These are phyloP conservation scores for Dipodomys stephensi DNA, from an alignment of 2,113 vertebrate genomes.

Conservation along the genomic window DNA sequence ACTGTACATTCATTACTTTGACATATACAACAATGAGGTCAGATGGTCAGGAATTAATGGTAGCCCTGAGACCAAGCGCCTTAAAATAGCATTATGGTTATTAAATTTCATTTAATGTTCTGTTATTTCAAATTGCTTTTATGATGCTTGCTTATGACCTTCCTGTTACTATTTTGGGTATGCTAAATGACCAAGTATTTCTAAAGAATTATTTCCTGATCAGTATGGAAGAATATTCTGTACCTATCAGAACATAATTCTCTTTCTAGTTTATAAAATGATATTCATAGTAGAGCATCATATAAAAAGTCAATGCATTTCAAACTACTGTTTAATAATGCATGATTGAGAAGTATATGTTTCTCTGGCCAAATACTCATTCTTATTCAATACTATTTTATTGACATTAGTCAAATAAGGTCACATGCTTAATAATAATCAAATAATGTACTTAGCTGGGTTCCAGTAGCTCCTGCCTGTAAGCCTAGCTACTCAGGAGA, in stretches of 20 bases:
- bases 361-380: slow-evolving; percentile 61
- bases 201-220: slow-evolving; percentile 63
- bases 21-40: slow-evolving; percentile 37
- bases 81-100: slow-evolving; percentile 26
- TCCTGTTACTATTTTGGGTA: not conserved
- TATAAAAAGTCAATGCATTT: slow-evolving; percentile 47
- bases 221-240: slow-evolving; percentile 4
- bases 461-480: too few species aligned
- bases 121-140: slow-evolving; percentile 47
- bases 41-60: slow-evolving; percentile 51
- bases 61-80: slow-evolving; percentile 17
- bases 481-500: too few species aligned
- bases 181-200: slow-evolving; percentile 37
- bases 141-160: slow-evolving; percentile 43
- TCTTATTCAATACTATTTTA: slow-evolving; percentile 70
- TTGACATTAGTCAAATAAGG: slow-evolving; percentile 49
- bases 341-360: slow-evolving; percentile 60
- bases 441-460: slow-evolving; percentile 5
- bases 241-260: slow-evolving; percentile 36
- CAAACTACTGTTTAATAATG: slow-evolving; percentile 43
- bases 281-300: slow-evolving; percentile 53
- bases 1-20: slow-evolving; percentile 41
- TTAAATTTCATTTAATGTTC: slow-evolving; percentile 38
- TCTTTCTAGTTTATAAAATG: slow-evolving; percentile 18
- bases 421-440: slow-evolving; percentile 50